Conservation (phyloP, 2,888 invertebrate species). For the Caradrina kadenii region DNA sequence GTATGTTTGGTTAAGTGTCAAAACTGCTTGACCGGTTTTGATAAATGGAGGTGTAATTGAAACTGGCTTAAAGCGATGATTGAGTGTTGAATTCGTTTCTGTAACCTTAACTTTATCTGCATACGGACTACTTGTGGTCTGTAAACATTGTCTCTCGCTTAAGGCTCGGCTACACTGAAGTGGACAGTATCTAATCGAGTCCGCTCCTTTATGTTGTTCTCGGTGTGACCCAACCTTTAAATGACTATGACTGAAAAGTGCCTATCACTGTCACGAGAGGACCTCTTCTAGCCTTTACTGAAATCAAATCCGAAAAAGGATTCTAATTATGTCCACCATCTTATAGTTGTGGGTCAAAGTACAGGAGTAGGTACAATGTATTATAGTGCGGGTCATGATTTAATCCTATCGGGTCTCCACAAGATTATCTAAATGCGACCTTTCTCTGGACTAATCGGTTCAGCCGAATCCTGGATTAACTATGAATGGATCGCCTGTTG, state of each 20-base stretch:
- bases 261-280: not conserved
- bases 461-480: slow-evolving; percentile 56
- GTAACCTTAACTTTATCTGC: too few relatives aligned
- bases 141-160: too few relatives aligned
- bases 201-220: too few relatives aligned
- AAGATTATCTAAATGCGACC: slow-evolving; percentile 48
- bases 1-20: slow-evolving; percentile 15
- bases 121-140: too few relatives aligned
- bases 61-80: too few relatives aligned
- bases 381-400: slow-evolving; percentile 15
- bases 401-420: slow-evolving; percentile 26
- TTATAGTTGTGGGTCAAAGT: not conserved
- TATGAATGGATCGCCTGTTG: slow-evolving; percentile 55
- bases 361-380: slow-evolving; percentile 3
- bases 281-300: not conserved
- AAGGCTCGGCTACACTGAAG: too few relatives aligned
- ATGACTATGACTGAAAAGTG: too few relatives aligned
- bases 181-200: too few relatives aligned
- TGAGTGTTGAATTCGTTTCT: too few relatives aligned
- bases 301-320: not conserved
- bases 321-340: not conserved
- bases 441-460: slow-evolving; percentile 54
- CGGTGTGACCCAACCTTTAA: too few relatives aligned
- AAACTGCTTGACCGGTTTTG: slow-evolving; percentile 50
- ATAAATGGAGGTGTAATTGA: slow-evolving; percentile 34